Base-by-base conservation (phyloP, 2,888 invertebrate species). In the Drosophila ustulata region DNA sequence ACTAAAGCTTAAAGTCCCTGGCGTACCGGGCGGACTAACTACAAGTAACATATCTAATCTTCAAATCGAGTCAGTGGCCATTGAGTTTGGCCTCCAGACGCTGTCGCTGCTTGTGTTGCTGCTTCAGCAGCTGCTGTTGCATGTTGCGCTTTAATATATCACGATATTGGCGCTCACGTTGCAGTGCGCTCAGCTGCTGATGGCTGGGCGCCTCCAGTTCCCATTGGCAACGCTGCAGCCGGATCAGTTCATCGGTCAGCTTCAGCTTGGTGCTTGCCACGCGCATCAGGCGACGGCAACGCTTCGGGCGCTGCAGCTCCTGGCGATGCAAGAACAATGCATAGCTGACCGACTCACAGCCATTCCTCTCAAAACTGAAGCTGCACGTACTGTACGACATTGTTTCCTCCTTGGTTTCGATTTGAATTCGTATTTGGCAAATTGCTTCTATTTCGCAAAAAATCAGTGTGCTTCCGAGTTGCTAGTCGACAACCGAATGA, bases 221-320 rank as follows among this genome's bases (percentile, higher is more conserved):
- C 85, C 83, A 83, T 52, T 86, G 82, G 37, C 70, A 72, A 3
- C 49, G 56, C 56, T 66, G 50, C 18, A 34, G 67, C 51, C 57
- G 68, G 52, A 88, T 89, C 70, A 85, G 80, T 68, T 82, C 88
- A 55, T 85, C 71, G 57, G 89, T 89, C 78, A 89, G 70, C 51
- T 64, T 71, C 66, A 88, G n/a, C 56, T 85, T 88, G 63, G 88
- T 89, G 63, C 37, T 66, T 58, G 73, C 77, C 34, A 88, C 58
- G 18, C 71, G 71, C 80, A 85, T 77, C 43, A 82, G 18, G 18
- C 71, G 77, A 11, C 72, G 52, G 13, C 49, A 58, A 9, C 77
- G 75, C 66, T 52, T 80, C 41, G 77, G 70, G 26, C 86, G 86
- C 0, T 43, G 26, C 67, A 85, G 28, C 58, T 89, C 89, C 71